Evolutionary conservation across 2,113 vertebrate species (phyloP), one percentile per base, ranked within the genome.

Genomic region (Centropus bengalensis): DNA sequence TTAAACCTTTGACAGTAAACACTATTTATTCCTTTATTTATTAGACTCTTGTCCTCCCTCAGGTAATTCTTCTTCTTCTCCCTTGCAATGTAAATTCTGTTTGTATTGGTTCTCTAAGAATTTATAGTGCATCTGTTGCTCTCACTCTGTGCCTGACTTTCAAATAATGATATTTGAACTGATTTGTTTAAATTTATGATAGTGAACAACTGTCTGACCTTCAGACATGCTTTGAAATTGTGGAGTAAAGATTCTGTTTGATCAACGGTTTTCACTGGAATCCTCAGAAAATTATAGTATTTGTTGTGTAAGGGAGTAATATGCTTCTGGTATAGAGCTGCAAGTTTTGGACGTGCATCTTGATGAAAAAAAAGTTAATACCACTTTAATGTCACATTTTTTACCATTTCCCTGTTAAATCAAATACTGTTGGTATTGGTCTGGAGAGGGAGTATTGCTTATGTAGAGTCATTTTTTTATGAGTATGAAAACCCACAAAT

Each of bases 401-500:
- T 88, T 63, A 69, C 63, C 40, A 47, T 51, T 73, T 62, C 55
- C 22, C 12, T 74, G 54, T 42, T 94, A 89, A 95, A 93, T 90
- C 60, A 77, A 83, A 94, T 32, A 15, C 81, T 83, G 12, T 27
- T 88, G 24, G 30, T 95, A 68, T 75, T 86, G 56, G 86, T 84
- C 66, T 68, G 0, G 0, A 78, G 76, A 87, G 66, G 69, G 94
- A 94, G 89, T 75, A 69, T 5, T 93, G 74, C 69, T 76, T 75
- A 63, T 70, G 47, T 52, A 63, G 55, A 67, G 60, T 67, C 26
- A 42, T 71, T 92, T 94, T 67, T 94, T 71, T 54, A 44, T 21
- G 64, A 75, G 30, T 63, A 36, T 60, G 64, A 96, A 93, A 91
- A 74, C 13, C 83, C 81, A 84, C 86, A 94, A 95, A 67, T 86